phyloP scores from a whole-genome alignment of 2,797 vertebrate genomes.

The Hydrolagus colliei region DNA sequence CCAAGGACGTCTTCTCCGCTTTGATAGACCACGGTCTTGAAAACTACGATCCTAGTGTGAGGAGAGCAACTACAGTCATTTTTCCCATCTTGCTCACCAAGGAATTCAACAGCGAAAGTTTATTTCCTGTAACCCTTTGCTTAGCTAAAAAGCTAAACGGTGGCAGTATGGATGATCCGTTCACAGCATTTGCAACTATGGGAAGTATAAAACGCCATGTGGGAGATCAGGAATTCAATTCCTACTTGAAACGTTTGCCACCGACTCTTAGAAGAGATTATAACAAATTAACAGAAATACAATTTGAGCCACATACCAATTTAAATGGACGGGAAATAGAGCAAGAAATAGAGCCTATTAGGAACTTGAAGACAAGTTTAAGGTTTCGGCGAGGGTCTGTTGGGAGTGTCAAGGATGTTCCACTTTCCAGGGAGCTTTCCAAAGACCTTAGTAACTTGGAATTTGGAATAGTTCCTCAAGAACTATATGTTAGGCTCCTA shows the following conservation, averaged over 20 bases:
- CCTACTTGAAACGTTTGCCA: slow-evolving; percentile 45
- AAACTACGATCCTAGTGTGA: slow-evolving; percentile 41
- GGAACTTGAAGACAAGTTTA: not conserved
- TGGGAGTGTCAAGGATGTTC: slow-evolving; percentile 32
- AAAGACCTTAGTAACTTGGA: slow-evolving; percentile 53
- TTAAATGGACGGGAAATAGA: slow-evolving; percentile 30
- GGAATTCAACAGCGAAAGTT: slow-evolving; percentile 39
- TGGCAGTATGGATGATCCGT: slow-evolving; percentile 41
- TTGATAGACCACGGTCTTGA: slow-evolving; percentile 46
- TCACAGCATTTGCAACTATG: slow-evolving; percentile 43
- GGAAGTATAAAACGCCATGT: slow-evolving; percentile 43
- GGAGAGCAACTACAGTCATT: slow-evolving; percentile 42
- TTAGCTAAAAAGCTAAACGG: slow-evolving; percentile 42
- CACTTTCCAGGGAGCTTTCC: slow-evolving; percentile 35
- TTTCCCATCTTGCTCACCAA: slow-evolving; percentile 45
- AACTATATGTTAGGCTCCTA: slow-evolving; percentile 72
- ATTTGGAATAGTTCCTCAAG: slow-evolving; percentile 72
- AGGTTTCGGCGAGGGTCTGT: not conserved
- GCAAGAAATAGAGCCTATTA: not conserved
- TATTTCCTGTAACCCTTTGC: slow-evolving; percentile 42
- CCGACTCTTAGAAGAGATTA: slow-evolving; percentile 44
- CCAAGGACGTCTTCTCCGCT: slow-evolving; percentile 41
- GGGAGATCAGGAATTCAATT: slow-evolving; percentile 46
- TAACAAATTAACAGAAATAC: slow-evolving; percentile 42
- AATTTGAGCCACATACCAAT: not conserved